These are phyloP conservation scores for Triplophysa dalaica DNA, from an alignment of 2,113 vertebrate species.

Conservation along the genomic window DNA sequence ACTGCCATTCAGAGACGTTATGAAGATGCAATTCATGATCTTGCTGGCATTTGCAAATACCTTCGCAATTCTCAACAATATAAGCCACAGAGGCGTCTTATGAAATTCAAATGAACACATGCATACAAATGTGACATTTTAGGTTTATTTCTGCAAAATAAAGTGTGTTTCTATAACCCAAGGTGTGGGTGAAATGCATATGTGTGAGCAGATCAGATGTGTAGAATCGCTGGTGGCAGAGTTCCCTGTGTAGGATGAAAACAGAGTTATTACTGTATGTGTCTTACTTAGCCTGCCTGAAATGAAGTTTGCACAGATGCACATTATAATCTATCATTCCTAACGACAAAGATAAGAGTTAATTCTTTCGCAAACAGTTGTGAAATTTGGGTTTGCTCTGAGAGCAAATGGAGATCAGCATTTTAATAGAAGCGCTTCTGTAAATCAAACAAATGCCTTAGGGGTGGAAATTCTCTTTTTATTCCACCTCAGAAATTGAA, in stretches of 20 bases:
- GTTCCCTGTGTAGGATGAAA: conserved; percentile 10
- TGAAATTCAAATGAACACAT: conserved; percentile 13
- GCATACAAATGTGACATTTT: conserved; percentile 1
- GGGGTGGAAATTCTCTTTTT: background rate
- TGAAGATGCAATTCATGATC: conserved; percentile 3
- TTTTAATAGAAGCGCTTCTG: background rate
- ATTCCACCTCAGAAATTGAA: background rate
- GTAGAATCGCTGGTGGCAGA: background rate
- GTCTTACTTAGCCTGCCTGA: no score
- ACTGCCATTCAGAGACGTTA: background rate
- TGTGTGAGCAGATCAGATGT: background rate
- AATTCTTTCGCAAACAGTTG: no score
- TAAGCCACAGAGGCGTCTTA: background rate
- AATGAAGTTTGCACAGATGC: no score
- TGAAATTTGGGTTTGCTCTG: no score
- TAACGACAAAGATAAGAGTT: background rate
- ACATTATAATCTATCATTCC: no score
- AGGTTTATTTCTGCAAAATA: background rate
- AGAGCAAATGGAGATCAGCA: background rate
- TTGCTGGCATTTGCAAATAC: background rate
- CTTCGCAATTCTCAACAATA: background rate
- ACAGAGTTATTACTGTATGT: no score
- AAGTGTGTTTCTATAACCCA: background rate
- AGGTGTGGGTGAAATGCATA: background rate
- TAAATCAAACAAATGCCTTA: background rate